phyloP scores from a whole-genome alignment of 2,113 vertebrate species.

The Spermophilus dauricus region DNA sequence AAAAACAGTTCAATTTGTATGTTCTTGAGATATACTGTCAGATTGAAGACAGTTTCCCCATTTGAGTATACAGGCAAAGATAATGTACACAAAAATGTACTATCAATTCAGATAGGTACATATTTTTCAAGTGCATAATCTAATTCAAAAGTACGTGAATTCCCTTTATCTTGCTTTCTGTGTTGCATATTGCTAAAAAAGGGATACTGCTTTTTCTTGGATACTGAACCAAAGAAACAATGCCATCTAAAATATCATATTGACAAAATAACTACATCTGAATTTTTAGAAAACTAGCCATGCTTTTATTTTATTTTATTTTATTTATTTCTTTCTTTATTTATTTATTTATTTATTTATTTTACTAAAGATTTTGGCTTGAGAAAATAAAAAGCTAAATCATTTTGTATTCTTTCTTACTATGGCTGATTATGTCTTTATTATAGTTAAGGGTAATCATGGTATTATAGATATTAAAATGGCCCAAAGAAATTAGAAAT shows the following conservation, averaged over 20 bases:
- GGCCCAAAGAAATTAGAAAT: slow-evolving; percentile 26
- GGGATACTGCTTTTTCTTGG: slow-evolving; percentile 17
- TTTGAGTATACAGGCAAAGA: slow-evolving; percentile 74
- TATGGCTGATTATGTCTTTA: background rate
- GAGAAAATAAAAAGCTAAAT: slow-evolving; percentile 56
- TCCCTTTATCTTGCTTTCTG: slow-evolving; percentile 18
- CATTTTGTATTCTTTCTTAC: slow-evolving; percentile 34
- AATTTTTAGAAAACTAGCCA: slow-evolving; percentile 44
- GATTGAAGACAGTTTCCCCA: slow-evolving; percentile 80
- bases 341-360: background rate
- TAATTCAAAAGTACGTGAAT: slow-evolving; percentile 75
- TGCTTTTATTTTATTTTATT: background rate
- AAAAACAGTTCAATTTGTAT: slow-evolving; percentile 82
- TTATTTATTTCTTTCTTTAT: background rate
- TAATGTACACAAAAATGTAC: slow-evolving; percentile 76
- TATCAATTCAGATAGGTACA: slow-evolving; percentile 76
- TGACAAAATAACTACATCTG: slow-evolving; percentile 8
- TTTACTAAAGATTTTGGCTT: slow-evolving; percentile 64
- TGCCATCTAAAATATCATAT: background rate
- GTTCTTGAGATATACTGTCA: slow-evolving; percentile 82
- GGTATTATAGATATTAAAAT: background rate
- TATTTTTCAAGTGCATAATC: slow-evolving; percentile 78
- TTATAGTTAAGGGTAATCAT: slow-evolving; percentile 29
- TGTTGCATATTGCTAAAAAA: slow-evolving; percentile 51
- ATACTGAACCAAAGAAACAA: slow-evolving; percentile 2